Evolutionary conservation across 2,797 vertebrate species (phyloP), one percentile per base, ranked within the genome.

Genomic region (Leptoclinus maculatus): DNA sequence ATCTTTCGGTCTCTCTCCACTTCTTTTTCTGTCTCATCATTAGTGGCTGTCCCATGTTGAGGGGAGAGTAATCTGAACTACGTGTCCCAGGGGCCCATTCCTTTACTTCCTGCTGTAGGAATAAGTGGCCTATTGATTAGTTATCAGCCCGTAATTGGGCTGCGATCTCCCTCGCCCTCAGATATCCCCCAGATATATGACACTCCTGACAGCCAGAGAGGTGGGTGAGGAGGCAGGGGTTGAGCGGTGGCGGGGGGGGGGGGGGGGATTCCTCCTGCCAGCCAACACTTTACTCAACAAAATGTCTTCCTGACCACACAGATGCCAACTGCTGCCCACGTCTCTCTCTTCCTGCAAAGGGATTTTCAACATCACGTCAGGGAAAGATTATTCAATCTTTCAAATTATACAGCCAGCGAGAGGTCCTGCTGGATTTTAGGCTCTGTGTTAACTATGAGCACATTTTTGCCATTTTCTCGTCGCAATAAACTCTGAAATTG

Each of bases 71-170:
- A 99, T 99, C 97, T 98, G 97, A 99, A 97, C 97, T 97, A 96
- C 92, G 92, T 91, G 93, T 98, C 98, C 97, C 98, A 95, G 88
- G 97, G 97, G 98, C 95, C 97, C 97, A 96, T 97, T 99, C 96
- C 96, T 98, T 98, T 98, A 98, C 97, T 97, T 99, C 96, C 97
- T 98, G 96, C 97, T 98, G 96, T 95, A 97, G 96, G 96, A 98
- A 98, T 99, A 98, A 98, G 97, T 97, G 96, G 96, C 94, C 95
- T 98, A 99, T 99, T 98, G 98, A 99, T 99, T 99, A 99, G 97
- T 97, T 99, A 99, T 99, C 98, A 99, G 96, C 76, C 95, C 92
- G 96, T 99, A 99, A 99, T 99, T 98, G 97, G 97, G 97, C 97
- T 97, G 96, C 96, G 94, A 97, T 99, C 97, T 97, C 95, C 95